phyloP scores from a whole-genome alignment of 2,113 vertebrate genomes.

The Pangasianodon gigas region DNA sequence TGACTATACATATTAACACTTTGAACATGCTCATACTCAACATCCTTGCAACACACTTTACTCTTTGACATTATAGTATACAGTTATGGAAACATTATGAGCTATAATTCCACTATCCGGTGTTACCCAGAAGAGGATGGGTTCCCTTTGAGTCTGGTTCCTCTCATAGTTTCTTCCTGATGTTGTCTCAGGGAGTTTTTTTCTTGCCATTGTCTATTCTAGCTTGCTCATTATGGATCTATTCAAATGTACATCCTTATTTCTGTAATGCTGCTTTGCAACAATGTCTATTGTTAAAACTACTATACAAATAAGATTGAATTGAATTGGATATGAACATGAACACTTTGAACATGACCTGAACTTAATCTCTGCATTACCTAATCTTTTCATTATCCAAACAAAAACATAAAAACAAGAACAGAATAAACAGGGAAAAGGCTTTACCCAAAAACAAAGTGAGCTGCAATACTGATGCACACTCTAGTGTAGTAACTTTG shows the following conservation, averaged over 20 bases:
- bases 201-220: background rate
- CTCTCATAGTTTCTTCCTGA: background rate
- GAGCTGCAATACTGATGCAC: background rate
- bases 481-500: background rate
- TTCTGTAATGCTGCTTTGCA: background rate
- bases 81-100: background rate
- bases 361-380: too few relatives aligned
- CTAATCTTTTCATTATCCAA: background rate
- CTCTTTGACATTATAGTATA: background rate
- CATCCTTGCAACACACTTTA: background rate
- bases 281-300: background rate
- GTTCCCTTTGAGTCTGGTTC: background rate
- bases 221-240: background rate
- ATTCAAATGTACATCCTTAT: background rate
- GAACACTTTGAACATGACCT: background rate
- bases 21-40: background rate
- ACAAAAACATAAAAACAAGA: background rate
- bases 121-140: background rate
- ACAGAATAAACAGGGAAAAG: background rate
- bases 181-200: background rate
- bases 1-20: background rate
- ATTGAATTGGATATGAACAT: background rate
- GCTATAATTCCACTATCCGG: background rate
- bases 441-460: background rate
- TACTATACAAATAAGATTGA: background rate